A percentile compares a stretch with the other conserved stretches of the same genome.
phyloP scores from a whole-genome alignment of 2,797 vertebrate genomes.

The Micropoecilia bifurca region DNA sequence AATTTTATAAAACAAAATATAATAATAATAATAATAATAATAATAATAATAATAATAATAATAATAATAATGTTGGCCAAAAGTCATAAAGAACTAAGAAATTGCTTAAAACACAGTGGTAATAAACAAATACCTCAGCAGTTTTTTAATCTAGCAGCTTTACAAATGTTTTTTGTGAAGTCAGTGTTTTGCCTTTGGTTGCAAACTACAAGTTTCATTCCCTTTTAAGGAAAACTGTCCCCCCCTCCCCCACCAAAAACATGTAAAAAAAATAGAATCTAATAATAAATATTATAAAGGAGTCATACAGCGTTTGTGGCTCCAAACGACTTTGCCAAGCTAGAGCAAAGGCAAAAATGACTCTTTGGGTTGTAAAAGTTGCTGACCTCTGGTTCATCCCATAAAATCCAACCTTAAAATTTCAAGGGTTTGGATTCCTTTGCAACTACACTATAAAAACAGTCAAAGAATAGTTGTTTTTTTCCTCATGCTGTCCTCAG shows the following conservation, averaged over 20 bases:
- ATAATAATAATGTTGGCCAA: too few relatives aligned
- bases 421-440: neutral
- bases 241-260: too few relatives aligned
- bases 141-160: neutral
- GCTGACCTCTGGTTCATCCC: neutral
- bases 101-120: too few relatives aligned
- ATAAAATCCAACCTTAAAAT: neutral
- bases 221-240: too few relatives aligned
- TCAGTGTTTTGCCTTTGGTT: neutral
- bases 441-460: neutral
- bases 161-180: neutral
- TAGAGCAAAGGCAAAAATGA: neutral
- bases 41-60: too few relatives aligned
- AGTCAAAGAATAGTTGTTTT: neutral
- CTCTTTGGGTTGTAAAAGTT: neutral
- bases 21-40: too few relatives aligned
- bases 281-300: neutral
- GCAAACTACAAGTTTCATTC: neutral
- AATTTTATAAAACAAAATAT: too few relatives aligned
- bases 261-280: neutral
- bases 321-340: neutral
- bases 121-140: too few relatives aligned
- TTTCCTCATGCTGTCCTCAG: neutral
- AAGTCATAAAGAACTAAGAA: too few relatives aligned
- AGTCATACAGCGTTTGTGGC: neutral